Conservation (phyloP, 2,113 vertebrate genomes). For the Ondatra zibethicus region DNA sequence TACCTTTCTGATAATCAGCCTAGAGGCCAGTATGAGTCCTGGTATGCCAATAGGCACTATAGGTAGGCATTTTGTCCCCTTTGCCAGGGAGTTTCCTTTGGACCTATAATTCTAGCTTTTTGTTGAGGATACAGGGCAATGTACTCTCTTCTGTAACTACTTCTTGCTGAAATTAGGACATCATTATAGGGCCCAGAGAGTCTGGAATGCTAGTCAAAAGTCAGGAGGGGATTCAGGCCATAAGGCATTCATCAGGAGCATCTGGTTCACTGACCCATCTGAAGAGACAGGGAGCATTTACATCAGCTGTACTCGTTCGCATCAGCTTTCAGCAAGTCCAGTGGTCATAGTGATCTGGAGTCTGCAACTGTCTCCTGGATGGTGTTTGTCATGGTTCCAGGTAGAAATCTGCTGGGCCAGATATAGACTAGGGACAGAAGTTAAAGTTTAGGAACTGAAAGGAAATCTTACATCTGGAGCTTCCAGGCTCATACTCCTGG, state of each 20-base stretch:
- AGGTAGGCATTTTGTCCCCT: background rate
- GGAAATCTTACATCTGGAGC: background rate
- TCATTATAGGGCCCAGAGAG: background rate
- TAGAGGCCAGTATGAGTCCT: background rate
- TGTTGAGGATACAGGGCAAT: background rate
- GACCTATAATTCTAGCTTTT: background rate
- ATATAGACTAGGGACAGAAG: background rate
- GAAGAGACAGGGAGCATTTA: background rate
- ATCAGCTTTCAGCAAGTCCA: background rate
- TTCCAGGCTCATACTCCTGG: background rate
- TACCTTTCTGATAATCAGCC: background rate
- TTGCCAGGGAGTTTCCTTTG: background rate
- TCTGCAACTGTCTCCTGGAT: background rate
- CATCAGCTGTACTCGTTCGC: background rate
- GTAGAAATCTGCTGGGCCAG: background rate
- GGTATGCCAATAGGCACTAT: background rate
- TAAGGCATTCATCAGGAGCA: background rate
- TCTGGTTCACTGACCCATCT: background rate
- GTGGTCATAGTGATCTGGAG: background rate
- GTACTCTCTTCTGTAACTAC: background rate
- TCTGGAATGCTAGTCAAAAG: background rate
- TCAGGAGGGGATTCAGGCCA: background rate
- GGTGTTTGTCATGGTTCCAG: background rate
- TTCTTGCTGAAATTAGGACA: background rate
- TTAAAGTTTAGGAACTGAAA: background rate